Evolutionary conservation across 2,888 invertebrate species (phyloP).

Genomic region (Netelia fuscicornis): DNA sequence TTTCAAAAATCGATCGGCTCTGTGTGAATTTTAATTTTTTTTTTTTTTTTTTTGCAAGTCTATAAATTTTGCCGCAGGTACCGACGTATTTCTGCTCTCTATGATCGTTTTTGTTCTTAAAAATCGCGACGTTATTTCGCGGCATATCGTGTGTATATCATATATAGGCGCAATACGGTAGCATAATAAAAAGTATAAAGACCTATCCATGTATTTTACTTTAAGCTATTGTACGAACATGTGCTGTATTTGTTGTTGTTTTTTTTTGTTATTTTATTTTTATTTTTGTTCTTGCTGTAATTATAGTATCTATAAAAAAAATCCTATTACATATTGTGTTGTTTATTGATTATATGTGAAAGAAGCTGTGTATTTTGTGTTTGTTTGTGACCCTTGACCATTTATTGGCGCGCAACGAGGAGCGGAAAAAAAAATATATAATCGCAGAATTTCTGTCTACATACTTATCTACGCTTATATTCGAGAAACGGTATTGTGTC

Average conservation of each 20-base stretch:
- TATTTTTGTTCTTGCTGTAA: constrained; percentile 53
- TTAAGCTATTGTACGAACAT: constrained; percentile 79
- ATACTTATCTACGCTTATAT: constrained; percentile 54
- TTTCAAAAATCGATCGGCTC: constrained; percentile 53
- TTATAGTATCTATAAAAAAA: constrained; percentile 74
- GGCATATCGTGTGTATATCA: constrained; percentile 22
- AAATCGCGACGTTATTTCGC: constrained; percentile 63
- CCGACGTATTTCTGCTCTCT: constrained; percentile 73
- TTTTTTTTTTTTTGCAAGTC: background rate
- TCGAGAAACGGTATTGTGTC: constrained; percentile 65
- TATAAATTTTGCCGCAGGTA: constrained; percentile 70
- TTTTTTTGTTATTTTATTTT: constrained; percentile 52
- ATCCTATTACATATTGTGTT: constrained; percentile 76
- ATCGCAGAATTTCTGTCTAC: constrained; percentile 67
- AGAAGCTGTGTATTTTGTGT: constrained; percentile 70
- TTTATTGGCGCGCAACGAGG: constrained; percentile 73
- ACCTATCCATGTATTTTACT: constrained; percentile 76
- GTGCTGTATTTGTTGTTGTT: constrained; percentile 70
- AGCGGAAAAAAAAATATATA: constrained; percentile 61
- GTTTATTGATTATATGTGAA: constrained; percentile 72
- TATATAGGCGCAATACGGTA: constrained; percentile 57
- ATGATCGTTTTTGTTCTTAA: constrained; percentile 58
- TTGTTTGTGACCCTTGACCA: constrained; percentile 73
- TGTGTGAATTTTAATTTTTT: constrained; percentile 26
- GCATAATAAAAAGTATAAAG: constrained; percentile 70